Percentiles rank a stretch among this genome's conserved stretches.
phyloP scores from a whole-genome alignment of 1,140 invertebrate species.

The Danaus melanippus region DNA sequence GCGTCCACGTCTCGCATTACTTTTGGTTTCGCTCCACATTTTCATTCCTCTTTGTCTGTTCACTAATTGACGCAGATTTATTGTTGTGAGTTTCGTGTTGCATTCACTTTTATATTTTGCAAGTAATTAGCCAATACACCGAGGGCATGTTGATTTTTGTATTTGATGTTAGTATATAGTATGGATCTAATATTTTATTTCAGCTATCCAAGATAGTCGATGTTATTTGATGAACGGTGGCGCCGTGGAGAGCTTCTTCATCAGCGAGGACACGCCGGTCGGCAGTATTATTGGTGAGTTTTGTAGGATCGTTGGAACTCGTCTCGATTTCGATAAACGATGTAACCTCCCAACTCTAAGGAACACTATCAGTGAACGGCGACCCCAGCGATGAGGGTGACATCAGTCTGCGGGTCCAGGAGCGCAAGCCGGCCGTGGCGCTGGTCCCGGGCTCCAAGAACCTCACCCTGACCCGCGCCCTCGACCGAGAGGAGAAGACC shows the following conservation, averaged over 20 bases:
- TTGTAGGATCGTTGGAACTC: neutral
- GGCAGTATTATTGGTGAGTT: conserved; percentile 81
- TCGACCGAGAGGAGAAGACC: conserved; percentile 88
- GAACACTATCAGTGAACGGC: conserved; percentile 83
- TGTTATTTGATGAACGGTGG: conserved; percentile 92
- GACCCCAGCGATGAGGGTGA: conserved; percentile 82
- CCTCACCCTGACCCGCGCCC: conserved; percentile 80
- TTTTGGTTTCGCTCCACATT: conserved; percentile 6
- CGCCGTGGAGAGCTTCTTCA: conserved; percentile 91
- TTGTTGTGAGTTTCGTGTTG: no score
- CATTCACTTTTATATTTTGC: no score
- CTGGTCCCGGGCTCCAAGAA: conserved; percentile 86
- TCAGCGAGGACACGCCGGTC: conserved; percentile 86
- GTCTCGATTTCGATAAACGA: neutral
- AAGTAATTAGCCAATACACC: conserved; percentile 1
- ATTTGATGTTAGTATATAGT: conserved; percentile 4
- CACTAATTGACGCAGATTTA: no score
- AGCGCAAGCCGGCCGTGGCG: conserved; percentile 82
- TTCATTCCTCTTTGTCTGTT: neutral
- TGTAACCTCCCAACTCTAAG: conserved; percentile 38
- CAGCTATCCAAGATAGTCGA: conserved; percentile 81
- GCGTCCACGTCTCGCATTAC: neutral
- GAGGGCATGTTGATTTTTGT: conserved; percentile 1
- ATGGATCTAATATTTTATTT: conserved; percentile 7
- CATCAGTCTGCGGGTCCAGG: conserved; percentile 84